Base-by-base conservation (phyloP, 2,888 invertebrate species). In the Scaptomyza caliginosa region DNA sequence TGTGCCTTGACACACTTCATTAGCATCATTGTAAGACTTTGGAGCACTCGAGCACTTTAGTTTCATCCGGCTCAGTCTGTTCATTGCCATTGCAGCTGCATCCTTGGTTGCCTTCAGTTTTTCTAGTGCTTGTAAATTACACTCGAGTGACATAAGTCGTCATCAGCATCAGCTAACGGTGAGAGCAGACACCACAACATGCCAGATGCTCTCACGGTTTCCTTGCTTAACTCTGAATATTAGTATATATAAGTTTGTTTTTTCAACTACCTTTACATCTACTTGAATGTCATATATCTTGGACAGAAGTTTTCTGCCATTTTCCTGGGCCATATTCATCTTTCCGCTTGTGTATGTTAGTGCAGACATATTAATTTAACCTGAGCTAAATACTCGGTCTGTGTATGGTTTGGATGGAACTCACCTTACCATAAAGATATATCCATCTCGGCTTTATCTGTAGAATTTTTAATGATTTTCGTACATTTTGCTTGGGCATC, bases 391-490 rank as follows among this genome's bases (percentile, higher is more conserved):
- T 84, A 75, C 67, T 66, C 52, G 36, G 60, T 54, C 11, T 77
- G 64, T 70, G 58, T 45, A 58, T 43, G 54, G 64, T 52, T 51
- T 39, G 38, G 40, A 34, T 16, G 16, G 34, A 40, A 32, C 50
- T 66, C 46, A 62, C 65, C 68, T 79, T 55, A 52, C 49, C 19
- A n/a, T 34, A 36, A 52, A 43, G 28, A 17, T 56, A 4, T 17
- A 34, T 28, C 39, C 57, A 56, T 46, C 59, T 39, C 24, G 26
- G 17, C 36, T 45, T 76, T 70, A 71, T 71, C 66, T 42, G 40
- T n/a, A 62, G 81, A 80, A 67, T 80, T 82, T 84, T 74, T 83
- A 83, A 82, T 86, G 86, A 77, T 74, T 83, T 76, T 71, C 55
- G 58, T 57, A 65, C 65, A 70, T 65, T 69, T 65, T 55, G 58